These are phyloP conservation scores for Leptopterna dolabrata DNA, from an alignment of 2,888 invertebrate genomes.

Conservation along the genomic window DNA sequence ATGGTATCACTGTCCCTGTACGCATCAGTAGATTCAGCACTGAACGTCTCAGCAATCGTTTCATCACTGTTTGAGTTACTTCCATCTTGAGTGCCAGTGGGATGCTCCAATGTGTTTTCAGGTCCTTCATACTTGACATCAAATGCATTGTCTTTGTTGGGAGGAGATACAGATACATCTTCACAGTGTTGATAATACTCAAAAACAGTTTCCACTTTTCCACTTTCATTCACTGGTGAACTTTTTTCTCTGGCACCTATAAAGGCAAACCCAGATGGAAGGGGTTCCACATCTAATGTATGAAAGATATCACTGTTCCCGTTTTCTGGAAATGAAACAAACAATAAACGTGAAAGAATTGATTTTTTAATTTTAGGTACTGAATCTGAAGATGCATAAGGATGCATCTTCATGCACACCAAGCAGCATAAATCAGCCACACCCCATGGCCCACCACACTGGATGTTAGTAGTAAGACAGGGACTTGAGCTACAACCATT, in stretches of 20 bases:
- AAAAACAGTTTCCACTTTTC: not conserved
- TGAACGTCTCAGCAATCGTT: not conserved
- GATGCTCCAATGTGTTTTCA: not conserved
- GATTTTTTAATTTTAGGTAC: not conserved
- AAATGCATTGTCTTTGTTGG: not conserved
- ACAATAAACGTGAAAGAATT: not conserved
- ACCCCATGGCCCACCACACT: too few relatives aligned
- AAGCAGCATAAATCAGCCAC: too few relatives aligned
- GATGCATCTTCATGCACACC: too few relatives aligned
- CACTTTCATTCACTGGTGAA: not conserved
- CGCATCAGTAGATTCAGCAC: not conserved
- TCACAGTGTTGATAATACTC: not conserved
- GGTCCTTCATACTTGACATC: not conserved
- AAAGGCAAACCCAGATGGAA: not conserved
- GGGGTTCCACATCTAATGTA: not conserved
- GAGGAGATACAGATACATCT: not conserved
- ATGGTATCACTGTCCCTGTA: not conserved
- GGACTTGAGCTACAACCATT: too few relatives aligned
- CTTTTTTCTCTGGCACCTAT: not conserved
- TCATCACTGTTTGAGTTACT: not conserved
- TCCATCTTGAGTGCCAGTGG: not conserved
- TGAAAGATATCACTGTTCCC: not conserved
- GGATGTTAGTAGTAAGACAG: too few relatives aligned
- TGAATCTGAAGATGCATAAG: not conserved
- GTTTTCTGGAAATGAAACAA: not conserved